Evolutionary conservation across 1,140 invertebrate species (phyloP).

Genomic region (Campoletis sonorensis): DNA sequence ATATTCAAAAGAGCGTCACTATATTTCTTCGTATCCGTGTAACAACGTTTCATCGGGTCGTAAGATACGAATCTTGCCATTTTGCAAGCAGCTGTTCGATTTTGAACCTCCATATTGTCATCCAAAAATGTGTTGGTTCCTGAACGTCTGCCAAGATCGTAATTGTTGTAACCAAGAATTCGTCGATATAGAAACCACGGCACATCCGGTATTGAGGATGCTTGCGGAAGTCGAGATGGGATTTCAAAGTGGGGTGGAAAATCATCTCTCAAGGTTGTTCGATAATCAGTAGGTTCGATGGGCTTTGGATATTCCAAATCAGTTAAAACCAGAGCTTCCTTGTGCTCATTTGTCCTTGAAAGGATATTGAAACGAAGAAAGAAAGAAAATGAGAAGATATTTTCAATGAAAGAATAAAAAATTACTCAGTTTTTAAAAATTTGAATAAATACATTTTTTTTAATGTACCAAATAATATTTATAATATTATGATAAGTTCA

Average conservation of each 20-base stretch:
- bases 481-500: too few relatives aligned
- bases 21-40: slow-evolving; percentile 32
- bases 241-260: slow-evolving; percentile 50
- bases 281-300: slow-evolving; percentile 52
- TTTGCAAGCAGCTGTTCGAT: slow-evolving; percentile 57
- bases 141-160: slow-evolving; percentile 55
- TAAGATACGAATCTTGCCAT: slow-evolving; percentile 46
- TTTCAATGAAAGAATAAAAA: too few relatives aligned
- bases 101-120: slow-evolving; percentile 59
- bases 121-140: slow-evolving; percentile 59
- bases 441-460: too few relatives aligned
- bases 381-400: neutral
- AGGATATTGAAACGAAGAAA: too few relatives aligned
- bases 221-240: slow-evolving; percentile 24
- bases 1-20: neutral
- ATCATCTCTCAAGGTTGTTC: slow-evolving; percentile 52
- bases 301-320: slow-evolving; percentile 49
- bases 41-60: slow-evolving; percentile 27
- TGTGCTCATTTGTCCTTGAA: slow-evolving; percentile 33
- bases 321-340: slow-evolving; percentile 40
- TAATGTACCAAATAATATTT: too few relatives aligned
- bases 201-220: slow-evolving; percentile 39
- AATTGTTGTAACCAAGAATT: slow-evolving; percentile 55
- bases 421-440: too few relatives aligned
- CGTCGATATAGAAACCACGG: slow-evolving; percentile 60